phyloP scores from a whole-genome alignment of 2,113 vertebrate species.

The Erythrocercus mccallii region DNA sequence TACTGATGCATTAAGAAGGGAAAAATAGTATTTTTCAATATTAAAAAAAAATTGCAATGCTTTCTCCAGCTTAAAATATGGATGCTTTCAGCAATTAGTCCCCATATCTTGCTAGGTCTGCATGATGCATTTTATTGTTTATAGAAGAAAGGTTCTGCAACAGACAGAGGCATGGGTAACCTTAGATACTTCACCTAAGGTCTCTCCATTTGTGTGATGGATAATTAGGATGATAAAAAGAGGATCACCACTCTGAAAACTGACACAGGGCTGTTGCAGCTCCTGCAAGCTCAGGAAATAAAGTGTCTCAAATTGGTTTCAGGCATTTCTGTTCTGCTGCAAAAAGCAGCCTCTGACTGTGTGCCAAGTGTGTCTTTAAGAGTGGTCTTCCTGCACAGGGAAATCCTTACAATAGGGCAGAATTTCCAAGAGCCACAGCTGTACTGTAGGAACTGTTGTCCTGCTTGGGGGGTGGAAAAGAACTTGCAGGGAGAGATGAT shows the following conservation, averaged over 20 bases:
- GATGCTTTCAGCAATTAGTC: constrained; percentile 17
- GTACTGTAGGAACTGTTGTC: not conserved
- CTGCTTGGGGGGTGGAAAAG: accelerated
- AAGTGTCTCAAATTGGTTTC: not conserved
- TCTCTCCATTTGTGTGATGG: not conserved
- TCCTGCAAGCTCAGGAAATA: not conserved
- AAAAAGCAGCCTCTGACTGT: not conserved
- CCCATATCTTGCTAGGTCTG: not conserved
- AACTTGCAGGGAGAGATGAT: accelerated
- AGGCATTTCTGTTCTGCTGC: not conserved
- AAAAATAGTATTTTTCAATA: not conserved
- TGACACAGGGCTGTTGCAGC: not conserved
- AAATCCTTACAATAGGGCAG: not conserved
- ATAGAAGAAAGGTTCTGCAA: not conserved
- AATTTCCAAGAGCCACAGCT: not conserved
- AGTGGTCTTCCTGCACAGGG: not conserved
- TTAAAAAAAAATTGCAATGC: not conserved
- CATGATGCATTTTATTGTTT: not conserved
- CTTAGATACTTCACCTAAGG: not conserved
- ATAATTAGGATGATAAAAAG: constrained; percentile 6
- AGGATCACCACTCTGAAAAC: not conserved
- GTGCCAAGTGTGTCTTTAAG: not conserved
- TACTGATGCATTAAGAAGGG: not conserved
- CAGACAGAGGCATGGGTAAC: not conserved
- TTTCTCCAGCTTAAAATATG: not conserved